phyloP scores from a whole-genome alignment of 2,113 vertebrate species.

The Pluvialis apricaria region DNA sequence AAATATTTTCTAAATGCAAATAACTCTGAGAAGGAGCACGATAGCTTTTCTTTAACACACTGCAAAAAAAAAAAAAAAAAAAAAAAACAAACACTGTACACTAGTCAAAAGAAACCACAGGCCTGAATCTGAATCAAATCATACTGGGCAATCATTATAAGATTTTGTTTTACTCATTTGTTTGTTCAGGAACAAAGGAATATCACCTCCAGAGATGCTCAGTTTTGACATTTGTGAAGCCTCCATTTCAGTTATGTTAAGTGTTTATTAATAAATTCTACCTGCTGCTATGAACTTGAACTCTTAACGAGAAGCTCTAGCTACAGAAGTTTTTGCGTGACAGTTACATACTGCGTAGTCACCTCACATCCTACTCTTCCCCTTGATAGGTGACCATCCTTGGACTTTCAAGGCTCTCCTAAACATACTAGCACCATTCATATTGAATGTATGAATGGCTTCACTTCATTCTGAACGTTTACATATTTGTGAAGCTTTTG shows the following conservation, averaged over 20 bases:
- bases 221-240: not conserved
- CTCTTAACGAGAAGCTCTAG: not conserved
- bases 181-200: not conserved
- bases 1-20: not conserved
- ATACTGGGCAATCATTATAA: not conserved
- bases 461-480: not conserved
- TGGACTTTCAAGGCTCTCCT: not conserved
- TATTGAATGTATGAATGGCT: not conserved
- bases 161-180: not conserved
- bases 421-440: not conserved
- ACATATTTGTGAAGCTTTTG: not conserved
- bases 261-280: too few species aligned
- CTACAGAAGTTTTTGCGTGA: not conserved
- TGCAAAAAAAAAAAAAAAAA: too few species aligned
- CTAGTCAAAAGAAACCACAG: not conserved
- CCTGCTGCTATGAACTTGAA: too few species aligned
- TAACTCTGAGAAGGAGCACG: not conserved
- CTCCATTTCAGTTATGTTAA: not conserved
- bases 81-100: too few species aligned
- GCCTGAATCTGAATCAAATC: not conserved
- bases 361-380: not conserved
- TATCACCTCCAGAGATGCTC: not conserved
- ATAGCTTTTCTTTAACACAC: not conserved
- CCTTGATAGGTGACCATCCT: not conserved
- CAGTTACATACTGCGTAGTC: not conserved